phyloP scores from a whole-genome alignment of 2,888 invertebrate species.

The Xestobium rufovillosum region DNA sequence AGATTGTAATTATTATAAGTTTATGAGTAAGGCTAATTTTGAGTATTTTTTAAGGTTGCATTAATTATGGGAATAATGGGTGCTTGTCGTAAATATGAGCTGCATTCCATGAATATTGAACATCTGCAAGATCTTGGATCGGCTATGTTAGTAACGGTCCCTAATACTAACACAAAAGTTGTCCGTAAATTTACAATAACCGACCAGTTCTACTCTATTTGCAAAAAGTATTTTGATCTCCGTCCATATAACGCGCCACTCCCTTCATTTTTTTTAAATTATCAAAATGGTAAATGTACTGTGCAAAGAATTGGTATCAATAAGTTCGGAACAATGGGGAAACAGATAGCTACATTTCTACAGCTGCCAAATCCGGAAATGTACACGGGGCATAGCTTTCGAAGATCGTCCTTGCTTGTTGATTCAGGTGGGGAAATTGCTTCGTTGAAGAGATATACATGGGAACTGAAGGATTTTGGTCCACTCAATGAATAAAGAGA shows the following conservation, averaged over 20 bases:
- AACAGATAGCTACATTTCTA: constrained; percentile 21
- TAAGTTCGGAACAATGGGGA: constrained; percentile 22
- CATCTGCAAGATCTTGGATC: constrained; percentile 15
- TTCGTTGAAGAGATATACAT: constrained; percentile 17
- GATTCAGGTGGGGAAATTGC: constrained; percentile 19
- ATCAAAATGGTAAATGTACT: constrained; percentile 21
- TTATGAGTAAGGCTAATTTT: constrained; percentile 13
- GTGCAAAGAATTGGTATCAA: constrained; percentile 18
- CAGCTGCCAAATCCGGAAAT: constrained; percentile 19
- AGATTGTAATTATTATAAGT: not conserved
- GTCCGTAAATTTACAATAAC: constrained; percentile 17
- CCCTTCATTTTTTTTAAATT: no score
- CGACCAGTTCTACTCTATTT: constrained; percentile 19
- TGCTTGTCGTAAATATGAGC: no score
- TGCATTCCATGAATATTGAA: no score
- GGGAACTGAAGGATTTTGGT: no score
- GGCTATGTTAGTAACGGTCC: constrained; percentile 13
- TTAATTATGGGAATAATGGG: constrained; percentile 17
- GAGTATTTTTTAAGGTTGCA: constrained; percentile 18
- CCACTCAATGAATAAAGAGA: no score
- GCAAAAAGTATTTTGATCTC: no score
- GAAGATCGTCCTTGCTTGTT: constrained; percentile 19
- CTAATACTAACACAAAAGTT: constrained; percentile 16
- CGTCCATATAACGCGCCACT: constrained; percentile 10
- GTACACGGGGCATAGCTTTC: constrained; percentile 22